phyloP scores from a whole-genome alignment of 2,797 vertebrate species.

The Prionace glauca region DNA sequence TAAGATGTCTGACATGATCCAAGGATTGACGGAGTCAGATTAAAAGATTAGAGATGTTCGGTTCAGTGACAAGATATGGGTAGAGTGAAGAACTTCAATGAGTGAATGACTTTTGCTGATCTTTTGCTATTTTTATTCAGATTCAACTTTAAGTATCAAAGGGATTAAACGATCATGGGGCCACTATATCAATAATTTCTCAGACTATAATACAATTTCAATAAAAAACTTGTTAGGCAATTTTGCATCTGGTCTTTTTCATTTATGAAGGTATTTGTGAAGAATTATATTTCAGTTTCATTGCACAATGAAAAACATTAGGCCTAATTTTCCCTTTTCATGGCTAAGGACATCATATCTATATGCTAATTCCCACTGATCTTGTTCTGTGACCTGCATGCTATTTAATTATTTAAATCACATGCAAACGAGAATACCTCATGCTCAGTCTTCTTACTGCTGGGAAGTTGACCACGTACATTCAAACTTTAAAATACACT shows the following conservation, averaged over 20 bases:
- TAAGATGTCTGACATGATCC: background rate
- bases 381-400: background rate
- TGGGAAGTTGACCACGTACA: background rate
- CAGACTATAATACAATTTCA: background rate
- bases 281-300: slow-evolving; percentile 34
- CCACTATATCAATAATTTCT: background rate
- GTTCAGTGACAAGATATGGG: too few species aligned
- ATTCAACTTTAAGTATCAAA: background rate
- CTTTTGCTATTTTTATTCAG: background rate
- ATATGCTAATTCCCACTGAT: slow-evolving; percentile 31
- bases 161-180: background rate
- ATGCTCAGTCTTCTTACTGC: background rate
- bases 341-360: slow-evolving; percentile 16
- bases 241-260: slow-evolving; percentile 16
- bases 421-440: background rate
- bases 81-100: background rate
- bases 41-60: background rate
- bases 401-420: slow-evolving; percentile 22
- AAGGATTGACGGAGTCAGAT: background rate
- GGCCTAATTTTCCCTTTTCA: slow-evolving; percentile 15
- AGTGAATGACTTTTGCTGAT: background rate
- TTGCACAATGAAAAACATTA: slow-evolving; percentile 1
- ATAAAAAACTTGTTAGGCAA: background rate
- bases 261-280: slow-evolving; percentile 29
- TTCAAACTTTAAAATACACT: background rate